Evolutionary conservation across 35 echinoderm and acorn worm genomes (phyloP), one percentile per base, ranked within the genome.

Genomic region (Ophioderma brevispina): DNA sequence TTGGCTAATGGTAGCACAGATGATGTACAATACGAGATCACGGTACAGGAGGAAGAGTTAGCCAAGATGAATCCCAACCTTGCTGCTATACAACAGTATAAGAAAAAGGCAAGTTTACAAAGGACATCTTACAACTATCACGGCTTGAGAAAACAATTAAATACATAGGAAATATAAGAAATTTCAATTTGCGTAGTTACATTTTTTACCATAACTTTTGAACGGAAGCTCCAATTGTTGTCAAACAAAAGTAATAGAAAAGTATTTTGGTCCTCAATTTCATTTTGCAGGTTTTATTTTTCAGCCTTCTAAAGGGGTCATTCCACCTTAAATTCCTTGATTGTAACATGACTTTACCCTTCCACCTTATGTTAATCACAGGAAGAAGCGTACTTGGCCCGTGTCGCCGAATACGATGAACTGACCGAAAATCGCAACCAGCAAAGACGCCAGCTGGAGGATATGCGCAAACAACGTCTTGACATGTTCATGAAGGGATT

Each of bases 401-500:
- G 94, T n/a, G 97, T 99, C 6, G 87, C 86, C 0, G 97, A 99
- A 82, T 95, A 95, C 50, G 97, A 99, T 42, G 91, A 92, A 43
- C 90, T 99, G 39, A 99, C 97, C 0, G 97, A 99, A 38, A 84
- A 55, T 0, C 93, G 97, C 0, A 95, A 99, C 88, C 41, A 80
- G 18, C 78, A 94, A 79, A 83, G 97, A 1, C 87, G 83, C 5
- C 63, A 92, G 37, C 82, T 95, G 79, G 97, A 99, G 84, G 97
- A 99, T 41, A 95, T 90, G 94, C 81, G 97, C 25, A 99, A 99
- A 78, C 84, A 95, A 85, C 82, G 97, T 13, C 79, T 99, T 87
- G 93, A 99, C 87, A 95, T 93, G 93, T 99, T 99, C 97, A 99
- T 99, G 97, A 80, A 86, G n/a, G 97, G 97, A 32, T 99, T 99